Evolutionary conservation across 2,797 vertebrate genomes (phyloP).

Genomic region (Hydrocynus forskahlii): DNA sequence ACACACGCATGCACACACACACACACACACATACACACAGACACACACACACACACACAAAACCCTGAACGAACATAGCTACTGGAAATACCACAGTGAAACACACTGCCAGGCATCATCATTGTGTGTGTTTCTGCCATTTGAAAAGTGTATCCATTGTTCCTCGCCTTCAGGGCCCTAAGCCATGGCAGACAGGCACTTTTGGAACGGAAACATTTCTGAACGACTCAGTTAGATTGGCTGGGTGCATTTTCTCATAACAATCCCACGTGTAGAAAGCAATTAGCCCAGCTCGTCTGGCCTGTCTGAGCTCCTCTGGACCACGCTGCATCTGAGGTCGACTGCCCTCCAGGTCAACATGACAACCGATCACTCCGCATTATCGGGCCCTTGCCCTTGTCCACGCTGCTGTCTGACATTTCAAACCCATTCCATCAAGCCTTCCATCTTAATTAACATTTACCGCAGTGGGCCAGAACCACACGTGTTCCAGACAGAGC

Average conservation of each 20-base stretch:
- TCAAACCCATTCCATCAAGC: constrained; percentile 47
- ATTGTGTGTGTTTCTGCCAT: constrained; percentile 9
- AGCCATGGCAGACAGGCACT: background rate
- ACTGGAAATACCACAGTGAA: constrained; percentile 21
- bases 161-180: background rate
- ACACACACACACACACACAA: background rate
- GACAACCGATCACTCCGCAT: constrained; percentile 29
- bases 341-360: background rate
- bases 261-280: constrained; percentile 15
- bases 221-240: background rate
- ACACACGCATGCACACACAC: background rate
- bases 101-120: background rate
- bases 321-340: background rate
- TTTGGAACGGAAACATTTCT: background rate
- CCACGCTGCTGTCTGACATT: constrained; percentile 58
- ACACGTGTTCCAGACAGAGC: constrained; percentile 20
- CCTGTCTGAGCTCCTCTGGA: constrained; percentile 20
- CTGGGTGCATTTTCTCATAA: constrained; percentile 12
- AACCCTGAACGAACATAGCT: background rate
- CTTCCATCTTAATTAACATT: constrained; percentile 55
- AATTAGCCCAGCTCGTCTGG: constrained; percentile 4
- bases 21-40: background rate
- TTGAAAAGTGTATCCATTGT: constrained; percentile 18
- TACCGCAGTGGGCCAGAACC: constrained; percentile 23
- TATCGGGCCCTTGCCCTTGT: constrained; percentile 19